Conservation (phyloP, 64 coral and sea anemone genomes). For the Cladopsammia gracilis region DNA sequence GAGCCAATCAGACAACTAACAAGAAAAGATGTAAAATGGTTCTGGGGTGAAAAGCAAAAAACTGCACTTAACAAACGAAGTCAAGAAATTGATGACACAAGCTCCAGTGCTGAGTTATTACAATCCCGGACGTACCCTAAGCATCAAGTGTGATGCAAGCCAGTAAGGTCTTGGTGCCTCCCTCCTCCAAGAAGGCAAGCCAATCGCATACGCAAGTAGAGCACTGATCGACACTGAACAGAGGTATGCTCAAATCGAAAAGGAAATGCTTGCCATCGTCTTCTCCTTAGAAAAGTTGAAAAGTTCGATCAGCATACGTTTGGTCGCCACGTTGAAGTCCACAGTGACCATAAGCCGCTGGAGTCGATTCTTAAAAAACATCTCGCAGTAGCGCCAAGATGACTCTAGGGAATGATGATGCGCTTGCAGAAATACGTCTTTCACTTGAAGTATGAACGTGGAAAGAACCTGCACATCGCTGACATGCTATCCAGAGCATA, state of each 20-base stretch:
- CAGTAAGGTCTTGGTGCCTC: conserved; percentile 5
- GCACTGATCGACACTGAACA: background rate
- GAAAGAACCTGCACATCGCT: too few species aligned
- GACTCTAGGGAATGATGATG: too few species aligned
- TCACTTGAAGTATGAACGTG: too few species aligned
- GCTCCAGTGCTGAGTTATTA: conserved; percentile 22
- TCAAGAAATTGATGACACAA: background rate
- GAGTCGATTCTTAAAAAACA: too few species aligned
- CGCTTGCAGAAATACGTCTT: too few species aligned
- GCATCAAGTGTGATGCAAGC: conserved; percentile 31
- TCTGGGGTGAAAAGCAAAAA: conserved; percentile 15
- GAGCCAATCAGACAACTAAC: conserved; percentile 3
- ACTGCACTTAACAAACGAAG: too few species aligned
- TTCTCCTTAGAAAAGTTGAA: conserved; percentile 13
- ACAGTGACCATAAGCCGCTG: too few species aligned
- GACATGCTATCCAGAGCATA: too few species aligned
- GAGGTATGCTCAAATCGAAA: conserved; percentile 2
- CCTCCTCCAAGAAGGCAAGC: background rate
- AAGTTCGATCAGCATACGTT: conserved; percentile 25
- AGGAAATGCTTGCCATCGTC: conserved; percentile 29
- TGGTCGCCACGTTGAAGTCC: too few species aligned
- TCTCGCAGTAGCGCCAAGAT: too few species aligned
- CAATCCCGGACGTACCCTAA: background rate
- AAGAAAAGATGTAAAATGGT: background rate
- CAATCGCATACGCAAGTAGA: background rate